Percentiles rank a stretch among this genome's conserved stretches.
Conservation (phyloP, 2,888 invertebrate genomes). For the Mythimna impura region DNA sequence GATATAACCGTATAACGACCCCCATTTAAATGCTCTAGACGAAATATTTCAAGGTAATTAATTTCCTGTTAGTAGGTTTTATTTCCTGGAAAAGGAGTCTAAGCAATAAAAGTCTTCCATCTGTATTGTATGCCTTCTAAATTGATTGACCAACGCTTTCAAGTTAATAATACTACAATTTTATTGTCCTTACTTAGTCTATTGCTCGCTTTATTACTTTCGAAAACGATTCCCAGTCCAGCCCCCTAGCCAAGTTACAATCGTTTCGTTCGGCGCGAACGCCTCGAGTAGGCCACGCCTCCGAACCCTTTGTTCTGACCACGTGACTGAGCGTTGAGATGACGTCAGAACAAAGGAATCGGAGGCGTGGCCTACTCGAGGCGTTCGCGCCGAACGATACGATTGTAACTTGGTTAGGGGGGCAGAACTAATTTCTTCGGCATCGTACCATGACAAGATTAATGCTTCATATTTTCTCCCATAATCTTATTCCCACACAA, state of each 20-base stretch:
- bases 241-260: too few relatives aligned
- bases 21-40: background rate
- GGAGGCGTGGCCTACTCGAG: too few relatives aligned
- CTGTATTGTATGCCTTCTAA: background rate
- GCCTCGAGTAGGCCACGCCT: too few relatives aligned
- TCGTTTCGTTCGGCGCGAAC: too few relatives aligned
- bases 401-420: too few relatives aligned
- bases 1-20: background rate
- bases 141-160: background rate
- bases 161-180: background rate
- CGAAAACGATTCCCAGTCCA: conserved; percentile 3
- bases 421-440: conserved; percentile 7
- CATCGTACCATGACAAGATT: conserved; percentile 2
- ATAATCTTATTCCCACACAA: conserved; percentile 40
- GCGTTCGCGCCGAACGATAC: too few relatives aligned
- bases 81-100: background rate
- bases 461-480: conserved; percentile 40
- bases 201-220: conserved; percentile 8
- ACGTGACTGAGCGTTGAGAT: too few relatives aligned
- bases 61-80: background rate
- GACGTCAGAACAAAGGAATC: too few relatives aligned
- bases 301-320: too few relatives aligned
- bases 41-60: background rate
- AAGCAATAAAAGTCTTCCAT: background rate
- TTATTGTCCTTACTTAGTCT: background rate